phyloP scores from a whole-genome alignment of 2,113 vertebrate genomes.

The Neotragus moschatus region DNA sequence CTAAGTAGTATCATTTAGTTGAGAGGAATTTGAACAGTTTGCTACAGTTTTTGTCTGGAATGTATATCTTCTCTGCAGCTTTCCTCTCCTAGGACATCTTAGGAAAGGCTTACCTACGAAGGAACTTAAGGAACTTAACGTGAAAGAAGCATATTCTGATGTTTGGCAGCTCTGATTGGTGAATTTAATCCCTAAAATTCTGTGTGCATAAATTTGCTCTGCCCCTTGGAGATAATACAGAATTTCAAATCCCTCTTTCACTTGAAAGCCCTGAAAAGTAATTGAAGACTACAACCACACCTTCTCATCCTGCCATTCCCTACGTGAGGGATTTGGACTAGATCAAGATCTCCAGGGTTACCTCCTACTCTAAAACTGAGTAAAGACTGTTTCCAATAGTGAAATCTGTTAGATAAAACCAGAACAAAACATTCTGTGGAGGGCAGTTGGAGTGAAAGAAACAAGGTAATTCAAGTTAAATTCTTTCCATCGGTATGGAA shows the following conservation, averaged over 20 bases:
- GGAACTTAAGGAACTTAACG: neutral
- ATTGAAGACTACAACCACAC: neutral
- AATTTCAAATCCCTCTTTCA: neutral
- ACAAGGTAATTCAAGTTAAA: neutral
- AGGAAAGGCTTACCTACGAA: neutral
- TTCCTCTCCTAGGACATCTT: neutral
- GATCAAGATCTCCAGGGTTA: neutral
- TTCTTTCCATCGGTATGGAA: neutral
- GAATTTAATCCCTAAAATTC: neutral
- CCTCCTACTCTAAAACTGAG: neutral
- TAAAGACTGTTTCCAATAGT: neutral
- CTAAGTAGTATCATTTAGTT: neutral
- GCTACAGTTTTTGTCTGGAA: neutral
- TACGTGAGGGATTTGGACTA: neutral
- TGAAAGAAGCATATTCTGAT: neutral
- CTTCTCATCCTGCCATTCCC: neutral
- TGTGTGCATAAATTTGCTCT: neutral
- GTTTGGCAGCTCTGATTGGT: neutral
- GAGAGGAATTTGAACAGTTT: neutral
- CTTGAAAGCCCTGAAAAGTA: neutral
- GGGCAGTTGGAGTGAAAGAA: neutral
- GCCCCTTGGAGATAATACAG: neutral
- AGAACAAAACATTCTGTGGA: neutral
- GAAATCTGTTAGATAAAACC: neutral
- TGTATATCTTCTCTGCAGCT: neutral